phyloP scores from a whole-genome alignment of 2,888 invertebrate species.

The Alloscopus bannaensis region DNA sequence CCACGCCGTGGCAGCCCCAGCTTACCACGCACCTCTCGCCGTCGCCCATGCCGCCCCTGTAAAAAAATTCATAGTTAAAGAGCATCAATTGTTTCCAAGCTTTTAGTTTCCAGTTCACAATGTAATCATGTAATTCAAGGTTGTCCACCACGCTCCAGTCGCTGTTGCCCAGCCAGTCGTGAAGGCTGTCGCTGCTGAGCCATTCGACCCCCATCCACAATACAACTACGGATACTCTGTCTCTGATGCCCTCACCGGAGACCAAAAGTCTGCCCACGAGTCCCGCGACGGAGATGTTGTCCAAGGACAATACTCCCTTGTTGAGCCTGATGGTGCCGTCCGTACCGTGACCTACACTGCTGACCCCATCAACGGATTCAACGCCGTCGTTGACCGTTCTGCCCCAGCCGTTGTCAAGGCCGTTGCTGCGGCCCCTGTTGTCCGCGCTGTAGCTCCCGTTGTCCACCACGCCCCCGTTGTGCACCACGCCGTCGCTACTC shows the following conservation, averaged over 20 bases:
- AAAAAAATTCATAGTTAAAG: neutral
- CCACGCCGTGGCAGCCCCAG: conserved; percentile 17
- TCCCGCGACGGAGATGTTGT: conserved; percentile 55
- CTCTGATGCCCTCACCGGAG: conserved; percentile 64
- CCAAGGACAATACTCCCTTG: conserved; percentile 53
- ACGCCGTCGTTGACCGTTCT: conserved; percentile 69
- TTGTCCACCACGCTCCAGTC: neutral
- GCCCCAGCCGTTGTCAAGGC: conserved; percentile 34
- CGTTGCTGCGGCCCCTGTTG: conserved; percentile 24
- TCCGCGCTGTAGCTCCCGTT: conserved; percentile 1
- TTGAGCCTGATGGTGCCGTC: conserved; percentile 63
- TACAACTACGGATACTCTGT: conserved; percentile 67
- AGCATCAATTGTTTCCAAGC: neutral
- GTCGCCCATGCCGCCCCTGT: neutral
- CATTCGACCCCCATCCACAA: conserved; percentile 67
- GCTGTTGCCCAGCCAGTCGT: conserved; percentile 12
- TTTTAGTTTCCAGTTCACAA: neutral
- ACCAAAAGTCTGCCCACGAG: conserved; percentile 60
- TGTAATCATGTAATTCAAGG: neutral
- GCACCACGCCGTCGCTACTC: conserved; percentile 18
- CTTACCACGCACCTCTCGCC: conserved; percentile 1
- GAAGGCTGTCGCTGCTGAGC: conserved; percentile 56
- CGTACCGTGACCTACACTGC: conserved; percentile 72
- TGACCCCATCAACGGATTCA: conserved; percentile 71
- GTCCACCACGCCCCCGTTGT: conserved; percentile 19